Percentiles rank a stretch among this genome's conserved stretches.
phyloP scores from a whole-genome alignment of 2,797 vertebrate species.

The Acipenser transmontanus region DNA sequence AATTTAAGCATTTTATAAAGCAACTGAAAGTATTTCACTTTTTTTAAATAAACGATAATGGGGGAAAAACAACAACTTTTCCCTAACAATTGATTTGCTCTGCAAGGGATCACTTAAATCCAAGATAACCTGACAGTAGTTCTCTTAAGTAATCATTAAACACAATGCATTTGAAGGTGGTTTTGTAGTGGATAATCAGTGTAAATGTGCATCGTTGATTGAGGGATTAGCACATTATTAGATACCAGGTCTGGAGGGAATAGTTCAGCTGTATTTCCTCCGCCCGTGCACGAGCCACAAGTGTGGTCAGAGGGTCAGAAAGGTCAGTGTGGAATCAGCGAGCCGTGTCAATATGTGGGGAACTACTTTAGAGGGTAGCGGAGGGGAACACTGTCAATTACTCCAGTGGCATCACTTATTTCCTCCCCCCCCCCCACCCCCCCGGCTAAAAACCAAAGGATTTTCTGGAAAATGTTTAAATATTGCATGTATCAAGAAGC shows the following conservation, averaged over 20 bases:
- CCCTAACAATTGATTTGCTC: background rate
- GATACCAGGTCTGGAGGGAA: background rate
- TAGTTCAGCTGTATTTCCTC: background rate
- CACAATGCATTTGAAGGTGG: background rate
- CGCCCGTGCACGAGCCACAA: background rate
- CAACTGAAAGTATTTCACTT: background rate
- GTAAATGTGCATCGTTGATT: conserved; percentile 5
- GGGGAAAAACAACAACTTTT: too few relatives aligned
- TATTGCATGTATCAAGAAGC: too few relatives aligned
- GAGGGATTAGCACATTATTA: conserved; percentile 13
- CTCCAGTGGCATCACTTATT: too few relatives aligned
- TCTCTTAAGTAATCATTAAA: conserved; percentile 6
- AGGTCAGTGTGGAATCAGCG: background rate
- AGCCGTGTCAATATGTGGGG: background rate
- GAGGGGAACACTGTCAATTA: background rate
- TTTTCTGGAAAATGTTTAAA: too few relatives aligned
- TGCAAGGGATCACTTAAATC: background rate
- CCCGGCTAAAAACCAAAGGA: too few relatives aligned
- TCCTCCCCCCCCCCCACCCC: too few relatives aligned
- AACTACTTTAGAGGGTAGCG: background rate
- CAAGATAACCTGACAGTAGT: conserved; percentile 3
- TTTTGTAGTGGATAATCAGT: background rate
- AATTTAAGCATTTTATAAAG: background rate
- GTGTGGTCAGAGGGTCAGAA: background rate
- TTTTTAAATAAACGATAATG: background rate